Evolutionary conservation across 2,113 vertebrate genomes (phyloP), one percentile per base, ranked within the genome.

Genomic region (Tricholaema leucomelas): DNA sequence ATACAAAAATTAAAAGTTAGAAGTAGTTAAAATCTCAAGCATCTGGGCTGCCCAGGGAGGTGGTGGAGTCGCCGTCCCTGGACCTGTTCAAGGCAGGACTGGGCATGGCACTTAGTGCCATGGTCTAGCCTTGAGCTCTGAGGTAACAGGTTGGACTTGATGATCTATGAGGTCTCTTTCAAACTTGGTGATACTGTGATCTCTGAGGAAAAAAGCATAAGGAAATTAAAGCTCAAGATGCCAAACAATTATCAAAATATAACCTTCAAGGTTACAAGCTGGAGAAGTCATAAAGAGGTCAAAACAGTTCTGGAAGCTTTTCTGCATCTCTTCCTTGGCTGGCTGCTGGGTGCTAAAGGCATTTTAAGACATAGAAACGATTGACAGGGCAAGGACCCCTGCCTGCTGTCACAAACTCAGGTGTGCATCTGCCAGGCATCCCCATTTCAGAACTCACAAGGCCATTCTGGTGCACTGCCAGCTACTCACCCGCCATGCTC

Each of bases 401-500:
- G 35, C 54, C 31, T 28, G n/a, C 76, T 86, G 46, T 20, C 35
- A 75, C 31, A 46, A 84, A 79, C n/a, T 5, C 24, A 58, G 58
- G 27, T 30, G 36, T 36, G 21, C 28, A 36, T 28, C 61, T n/a
- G 28, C 9, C 36, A 61, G 30, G n/a, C 25, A 44, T 6, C 4
- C 19, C 36, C 5, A 15, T 12, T 72, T 48, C 70, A 60, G 48
- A 28, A 46, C 14, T 52, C 60, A 61, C 38, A 23, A 24, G 5
- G 71, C 6, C 4, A 0, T n/a, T n/a, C 75, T 77, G 1, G 0
- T 3, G 44, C 73, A 61, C n/a, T 6, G 2, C 23, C 16, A 55
- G 55, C 33, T 87, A 96, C 99, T 98, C 81, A 99, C 99, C 99
- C 97, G 28, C 98, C 98, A 27, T 99, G 98, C 92, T 99, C 99